Evolutionary conservation across 2,888 invertebrate species (phyloP).

Genomic region (Cephus spinipes): DNA sequence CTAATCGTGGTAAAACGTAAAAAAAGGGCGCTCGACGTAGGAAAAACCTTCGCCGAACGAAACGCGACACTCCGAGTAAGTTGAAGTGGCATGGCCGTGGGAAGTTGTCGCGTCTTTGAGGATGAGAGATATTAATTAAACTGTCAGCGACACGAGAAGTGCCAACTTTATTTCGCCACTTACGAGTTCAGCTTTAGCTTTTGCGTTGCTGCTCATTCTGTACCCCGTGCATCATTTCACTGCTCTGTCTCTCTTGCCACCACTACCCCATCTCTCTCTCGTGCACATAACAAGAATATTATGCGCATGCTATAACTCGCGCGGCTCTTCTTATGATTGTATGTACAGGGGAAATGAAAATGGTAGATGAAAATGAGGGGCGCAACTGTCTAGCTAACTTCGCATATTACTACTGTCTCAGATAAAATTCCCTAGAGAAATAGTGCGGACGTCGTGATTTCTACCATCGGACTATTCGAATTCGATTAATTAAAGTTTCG

Average conservation of each 20-base stretch:
- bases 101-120: conserved; percentile 43
- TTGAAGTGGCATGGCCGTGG: conserved; percentile 46
- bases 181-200: conserved; percentile 60
- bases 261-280: conserved; percentile 6
- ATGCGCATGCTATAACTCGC: background rate
- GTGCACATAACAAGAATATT: background rate
- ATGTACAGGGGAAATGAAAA: too few species aligned
- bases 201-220: background rate
- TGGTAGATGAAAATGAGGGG: too few species aligned
- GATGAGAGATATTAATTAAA: conserved; percentile 65
- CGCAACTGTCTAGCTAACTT: conserved; percentile 18
- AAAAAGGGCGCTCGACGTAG: background rate
- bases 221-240: background rate
- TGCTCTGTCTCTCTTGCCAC: conserved; percentile 11
- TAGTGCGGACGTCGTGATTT: conserved; percentile 1
- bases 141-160: conserved; percentile 60
- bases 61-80: conserved; percentile 33
- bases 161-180: conserved; percentile 65
- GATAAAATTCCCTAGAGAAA: conserved; percentile 22
- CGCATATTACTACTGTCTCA: conserved; percentile 26
- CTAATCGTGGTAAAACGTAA: background rate
- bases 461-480: conserved; percentile 37
- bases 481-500: conserved; percentile 63
- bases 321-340: background rate
- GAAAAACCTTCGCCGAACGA: conserved; percentile 1